These are phyloP conservation scores for Anguilla japonica DNA, from an alignment of 2,113 vertebrate genomes.

Conservation along the genomic window DNA sequence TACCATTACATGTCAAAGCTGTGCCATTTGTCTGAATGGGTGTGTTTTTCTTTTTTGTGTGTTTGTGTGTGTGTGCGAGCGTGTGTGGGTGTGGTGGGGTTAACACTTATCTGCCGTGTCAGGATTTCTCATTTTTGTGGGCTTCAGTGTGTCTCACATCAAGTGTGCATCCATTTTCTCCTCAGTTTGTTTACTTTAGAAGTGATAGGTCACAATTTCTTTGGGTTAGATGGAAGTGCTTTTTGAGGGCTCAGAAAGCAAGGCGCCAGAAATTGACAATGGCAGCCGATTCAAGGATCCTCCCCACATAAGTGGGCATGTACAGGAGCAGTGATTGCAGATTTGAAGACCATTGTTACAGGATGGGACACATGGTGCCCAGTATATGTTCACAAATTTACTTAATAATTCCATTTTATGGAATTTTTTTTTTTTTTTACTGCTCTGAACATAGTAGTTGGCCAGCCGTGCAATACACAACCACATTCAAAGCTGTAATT, in stretches of 20 bases:
- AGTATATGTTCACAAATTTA: constrained; percentile 45
- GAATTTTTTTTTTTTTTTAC: constrained; percentile 39
- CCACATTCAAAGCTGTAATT: constrained; percentile 1
- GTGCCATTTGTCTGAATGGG: constrained; percentile 52
- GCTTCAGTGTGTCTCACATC: constrained; percentile 45
- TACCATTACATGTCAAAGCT: constrained; percentile 60
- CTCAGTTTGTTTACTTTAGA: constrained; percentile 46
- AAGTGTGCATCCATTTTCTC: constrained; percentile 38
- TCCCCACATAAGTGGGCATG: neutral
- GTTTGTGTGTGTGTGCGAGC: no score
- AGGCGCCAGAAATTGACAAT: neutral
- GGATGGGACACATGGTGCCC: constrained; percentile 41
- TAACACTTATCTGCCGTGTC: neutral
- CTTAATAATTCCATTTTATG: constrained; percentile 49
- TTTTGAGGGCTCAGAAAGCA: constrained; percentile 27
- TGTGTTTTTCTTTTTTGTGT: constrained; percentile 25
- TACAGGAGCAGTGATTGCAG: neutral
- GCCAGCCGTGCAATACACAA: constrained; percentile 20
- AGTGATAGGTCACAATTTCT: constrained; percentile 60
- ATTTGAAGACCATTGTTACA: constrained; percentile 28
- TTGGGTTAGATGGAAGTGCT: constrained; percentile 49
- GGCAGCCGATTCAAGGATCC: constrained; percentile 11
- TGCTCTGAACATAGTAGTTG: neutral
- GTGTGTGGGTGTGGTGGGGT: neutral
- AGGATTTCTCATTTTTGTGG: constrained; percentile 25